Conservation (phyloP, 2,113 vertebrate species). For the Eudyptes chrysolophus region DNA sequence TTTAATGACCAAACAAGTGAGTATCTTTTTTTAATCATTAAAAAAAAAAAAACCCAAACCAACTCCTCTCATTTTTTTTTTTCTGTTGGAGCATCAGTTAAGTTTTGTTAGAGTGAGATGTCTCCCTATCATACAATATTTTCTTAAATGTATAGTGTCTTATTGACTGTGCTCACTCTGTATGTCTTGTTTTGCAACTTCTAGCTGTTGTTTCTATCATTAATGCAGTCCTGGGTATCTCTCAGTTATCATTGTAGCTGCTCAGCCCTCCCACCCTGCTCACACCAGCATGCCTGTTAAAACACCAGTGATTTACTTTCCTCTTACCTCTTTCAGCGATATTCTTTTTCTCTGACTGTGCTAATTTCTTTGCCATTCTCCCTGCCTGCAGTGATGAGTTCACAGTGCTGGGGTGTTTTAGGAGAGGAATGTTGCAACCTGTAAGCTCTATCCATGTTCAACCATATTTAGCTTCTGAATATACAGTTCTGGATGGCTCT, state of each 20-base stretch:
- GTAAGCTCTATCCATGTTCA: background rate
- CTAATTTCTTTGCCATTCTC: background rate
- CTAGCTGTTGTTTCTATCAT: background rate
- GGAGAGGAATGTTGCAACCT: background rate
- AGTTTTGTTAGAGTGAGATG: background rate
- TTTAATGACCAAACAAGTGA: background rate
- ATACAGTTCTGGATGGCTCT: background rate
- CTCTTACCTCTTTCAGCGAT: background rate
- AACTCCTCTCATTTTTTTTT: background rate
- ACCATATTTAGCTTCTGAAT: background rate
- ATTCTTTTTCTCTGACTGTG: background rate
- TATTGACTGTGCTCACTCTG: background rate
- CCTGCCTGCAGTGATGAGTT: background rate
- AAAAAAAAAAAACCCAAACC: background rate
- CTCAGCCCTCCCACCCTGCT: background rate
- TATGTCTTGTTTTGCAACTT: background rate
- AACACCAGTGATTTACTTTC: background rate
- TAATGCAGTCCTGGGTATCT: background rate
- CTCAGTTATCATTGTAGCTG: background rate
- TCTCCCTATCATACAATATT: background rate
- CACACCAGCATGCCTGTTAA: background rate
- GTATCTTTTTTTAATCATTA: background rate
- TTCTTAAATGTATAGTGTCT: background rate
- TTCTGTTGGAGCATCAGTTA: background rate
- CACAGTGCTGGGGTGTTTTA: background rate